Percentiles rank a stretch among this genome's conserved stretches.
Evolutionary conservation across 2,113 vertebrate species (phyloP).

Genomic region (Pedionomus torquatus): DNA sequence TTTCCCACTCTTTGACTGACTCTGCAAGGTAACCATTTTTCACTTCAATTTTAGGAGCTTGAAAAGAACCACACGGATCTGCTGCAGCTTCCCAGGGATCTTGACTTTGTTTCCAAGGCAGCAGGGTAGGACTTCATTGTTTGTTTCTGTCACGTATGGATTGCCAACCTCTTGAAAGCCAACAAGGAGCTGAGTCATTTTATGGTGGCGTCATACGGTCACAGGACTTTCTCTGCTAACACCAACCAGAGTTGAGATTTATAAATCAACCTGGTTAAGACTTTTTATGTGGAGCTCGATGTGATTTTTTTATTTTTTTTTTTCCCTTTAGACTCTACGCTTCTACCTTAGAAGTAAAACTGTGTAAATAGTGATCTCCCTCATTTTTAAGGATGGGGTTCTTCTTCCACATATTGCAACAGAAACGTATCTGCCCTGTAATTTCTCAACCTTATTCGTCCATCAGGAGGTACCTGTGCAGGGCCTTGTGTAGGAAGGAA

Average conservation of each 20-base stretch:
- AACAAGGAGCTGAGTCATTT: slow-evolving; percentile 32
- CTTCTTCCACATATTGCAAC: not conserved
- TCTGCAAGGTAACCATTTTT: not conserved
- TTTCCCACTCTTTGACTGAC: not conserved
- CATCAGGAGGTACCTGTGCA: not conserved
- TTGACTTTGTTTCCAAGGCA: slow-evolving; percentile 86
- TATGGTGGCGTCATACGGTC: not conserved
- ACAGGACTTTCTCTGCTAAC: not conserved
- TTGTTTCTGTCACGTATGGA: slow-evolving; percentile 4
- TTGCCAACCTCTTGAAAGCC: slow-evolving; percentile 9
- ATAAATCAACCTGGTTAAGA: not conserved
- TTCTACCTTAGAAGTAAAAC: not conserved
- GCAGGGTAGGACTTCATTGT: slow-evolving; percentile 82
- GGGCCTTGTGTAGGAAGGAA: not conserved
- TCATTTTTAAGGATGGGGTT: not conserved
- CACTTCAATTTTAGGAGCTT: slow-evolving; percentile 81
- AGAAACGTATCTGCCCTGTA: not conserved
- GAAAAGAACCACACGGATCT: slow-evolving; percentile 84
- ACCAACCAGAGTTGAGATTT: not conserved
- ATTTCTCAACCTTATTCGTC: not conserved
- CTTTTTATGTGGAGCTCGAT: not conserved
- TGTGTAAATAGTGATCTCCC: not conserved
- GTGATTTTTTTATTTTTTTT: not conserved
- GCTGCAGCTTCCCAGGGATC: slow-evolving; percentile 85
- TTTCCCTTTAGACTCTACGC: not conserved